Evolutionary conservation across 2,888 invertebrate genomes (phyloP).

Genomic region (Protonemura montana): DNA sequence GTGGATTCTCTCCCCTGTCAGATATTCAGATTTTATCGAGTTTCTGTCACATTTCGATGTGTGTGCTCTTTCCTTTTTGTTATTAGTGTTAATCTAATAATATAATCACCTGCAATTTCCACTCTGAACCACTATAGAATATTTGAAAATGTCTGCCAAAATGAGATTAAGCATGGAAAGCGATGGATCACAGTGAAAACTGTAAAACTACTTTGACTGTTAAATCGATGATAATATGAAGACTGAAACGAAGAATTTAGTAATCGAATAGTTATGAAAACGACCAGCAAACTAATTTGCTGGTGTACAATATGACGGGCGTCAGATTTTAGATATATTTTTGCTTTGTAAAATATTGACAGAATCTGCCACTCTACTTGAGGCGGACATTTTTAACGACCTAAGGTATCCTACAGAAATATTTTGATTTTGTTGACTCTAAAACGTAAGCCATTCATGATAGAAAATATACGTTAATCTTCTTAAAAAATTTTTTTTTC

Average conservation of each 20-base stretch:
- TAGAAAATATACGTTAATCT: no score
- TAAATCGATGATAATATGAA: background rate
- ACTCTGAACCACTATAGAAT: background rate
- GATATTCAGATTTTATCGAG: slow-evolving; percentile 44
- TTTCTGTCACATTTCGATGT: slow-evolving; percentile 44
- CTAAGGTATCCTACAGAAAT: no score
- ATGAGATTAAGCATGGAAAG: background rate
- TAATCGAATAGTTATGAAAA: no score
- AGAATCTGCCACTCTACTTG: no score
- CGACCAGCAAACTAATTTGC: no score
- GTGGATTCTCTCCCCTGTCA: background rate
- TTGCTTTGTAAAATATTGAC: no score
- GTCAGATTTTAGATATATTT: no score
- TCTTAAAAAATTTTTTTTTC: no score
- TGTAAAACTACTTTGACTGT: background rate
- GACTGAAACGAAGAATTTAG: background rate
- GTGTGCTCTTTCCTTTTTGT: slow-evolving; percentile 39
- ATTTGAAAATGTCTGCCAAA: background rate
- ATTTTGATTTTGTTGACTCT: no score
- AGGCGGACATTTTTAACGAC: no score
- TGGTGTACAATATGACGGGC: no score
- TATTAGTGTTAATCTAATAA: slow-evolving; percentile 36
- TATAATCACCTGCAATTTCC: slow-evolving; percentile 4
- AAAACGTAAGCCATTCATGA: no score
- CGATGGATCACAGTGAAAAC: background rate